phyloP scores from a whole-genome alignment of 2,888 invertebrate genomes.

The Scaptomyza tumidula region DNA sequence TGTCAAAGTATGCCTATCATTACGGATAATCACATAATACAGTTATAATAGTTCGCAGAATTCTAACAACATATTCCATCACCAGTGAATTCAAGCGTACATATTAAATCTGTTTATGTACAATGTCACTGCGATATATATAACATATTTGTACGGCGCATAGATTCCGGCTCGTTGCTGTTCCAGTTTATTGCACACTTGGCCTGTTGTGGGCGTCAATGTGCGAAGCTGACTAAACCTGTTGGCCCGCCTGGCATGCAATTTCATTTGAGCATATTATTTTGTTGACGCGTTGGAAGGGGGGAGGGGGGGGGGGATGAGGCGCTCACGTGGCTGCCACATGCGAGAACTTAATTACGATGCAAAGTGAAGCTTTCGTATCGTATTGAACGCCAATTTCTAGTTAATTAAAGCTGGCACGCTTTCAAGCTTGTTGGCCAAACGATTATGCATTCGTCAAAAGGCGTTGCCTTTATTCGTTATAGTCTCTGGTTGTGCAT shows the following conservation, averaged over 20 bases:
- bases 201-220: slow-evolving; percentile 10
- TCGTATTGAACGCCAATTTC: slow-evolving; percentile 39
- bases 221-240: slow-evolving; percentile 21
- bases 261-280: slow-evolving; percentile 21
- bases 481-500: slow-evolving; percentile 23
- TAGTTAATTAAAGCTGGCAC: slow-evolving; percentile 31
- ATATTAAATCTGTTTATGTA: slow-evolving; percentile 4
- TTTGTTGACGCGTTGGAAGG: too few species aligned
- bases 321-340: slow-evolving; percentile 73
- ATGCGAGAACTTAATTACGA: slow-evolving; percentile 70
- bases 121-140: slow-evolving; percentile 5
- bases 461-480: slow-evolving; percentile 5
- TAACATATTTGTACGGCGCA: slow-evolving; percentile 18
- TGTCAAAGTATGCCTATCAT: background rate
- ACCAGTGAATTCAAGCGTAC: background rate
- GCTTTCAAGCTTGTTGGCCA: slow-evolving; percentile 43
- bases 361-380: slow-evolving; percentile 28
- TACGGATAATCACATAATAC: background rate
- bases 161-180: slow-evolving; percentile 33
- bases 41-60: background rate
- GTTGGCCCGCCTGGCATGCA: slow-evolving; percentile 50
- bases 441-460: slow-evolving; percentile 36
- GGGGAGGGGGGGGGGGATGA: background rate
- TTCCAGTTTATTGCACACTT: slow-evolving; percentile 62
- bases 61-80: slow-evolving; percentile 14